Evolutionary conservation across 2,888 invertebrate genomes (phyloP).

Genomic region (Allygus modestus): DNA sequence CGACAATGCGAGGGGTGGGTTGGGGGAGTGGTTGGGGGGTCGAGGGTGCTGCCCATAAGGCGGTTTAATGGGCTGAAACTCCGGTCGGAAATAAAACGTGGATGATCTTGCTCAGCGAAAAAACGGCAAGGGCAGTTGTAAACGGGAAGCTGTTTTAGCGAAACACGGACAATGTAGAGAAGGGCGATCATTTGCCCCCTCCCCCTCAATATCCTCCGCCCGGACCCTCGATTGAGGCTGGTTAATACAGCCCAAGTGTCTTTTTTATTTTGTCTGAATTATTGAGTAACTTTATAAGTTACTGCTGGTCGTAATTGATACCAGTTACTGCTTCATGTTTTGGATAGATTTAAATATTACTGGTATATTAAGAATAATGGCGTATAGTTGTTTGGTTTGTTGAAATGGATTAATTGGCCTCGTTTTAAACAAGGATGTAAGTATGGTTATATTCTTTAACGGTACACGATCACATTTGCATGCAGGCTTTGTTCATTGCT

Average conservation of each 20-base stretch:
- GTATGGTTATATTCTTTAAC: too few species aligned
- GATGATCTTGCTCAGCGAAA: conserved; percentile 58
- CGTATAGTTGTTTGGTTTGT: too few species aligned
- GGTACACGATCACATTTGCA: too few species aligned
- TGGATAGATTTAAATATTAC: too few species aligned
- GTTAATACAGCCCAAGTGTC: background rate
- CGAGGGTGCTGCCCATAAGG: conserved; percentile 30
- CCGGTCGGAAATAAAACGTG: conserved; percentile 46
- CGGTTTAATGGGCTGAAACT: conserved; percentile 38
- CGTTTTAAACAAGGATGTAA: too few species aligned
- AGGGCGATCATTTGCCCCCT: background rate
- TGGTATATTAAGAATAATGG: too few species aligned
- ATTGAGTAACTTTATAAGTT: background rate
- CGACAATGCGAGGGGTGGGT: background rate
- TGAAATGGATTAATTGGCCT: too few species aligned
- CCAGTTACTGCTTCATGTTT: too few species aligned
- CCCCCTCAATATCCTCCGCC: background rate
- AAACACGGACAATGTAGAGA: conserved; percentile 52
- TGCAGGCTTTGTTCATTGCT: too few species aligned
- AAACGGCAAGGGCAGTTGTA: conserved; percentile 47
- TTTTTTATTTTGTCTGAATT: background rate
- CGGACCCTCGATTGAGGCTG: background rate
- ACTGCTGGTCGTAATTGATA: too few species aligned
- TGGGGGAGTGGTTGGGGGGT: background rate
- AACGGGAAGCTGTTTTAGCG: conserved; percentile 57